Conservation (phyloP, 2,113 vertebrate species). For the Choloepus hoffmanni region DNA sequence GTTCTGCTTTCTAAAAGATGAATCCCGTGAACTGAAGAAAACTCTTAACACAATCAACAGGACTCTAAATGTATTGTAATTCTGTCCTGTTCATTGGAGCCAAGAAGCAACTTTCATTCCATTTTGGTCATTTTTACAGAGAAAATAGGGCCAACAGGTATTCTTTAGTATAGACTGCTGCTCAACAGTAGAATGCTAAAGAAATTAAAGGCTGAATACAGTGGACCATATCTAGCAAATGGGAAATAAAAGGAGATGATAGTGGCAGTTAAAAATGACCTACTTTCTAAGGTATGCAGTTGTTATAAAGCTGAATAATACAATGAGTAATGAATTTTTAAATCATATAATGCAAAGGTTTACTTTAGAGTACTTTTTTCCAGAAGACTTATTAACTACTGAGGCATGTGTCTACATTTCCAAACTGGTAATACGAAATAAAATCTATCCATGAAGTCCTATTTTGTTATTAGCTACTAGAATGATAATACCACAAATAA, state of each 20-base stretch:
- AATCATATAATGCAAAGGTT: constrained; percentile 9
- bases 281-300: not conserved
- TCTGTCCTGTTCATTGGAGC: constrained; percentile 77
- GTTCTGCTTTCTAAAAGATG: constrained; percentile 78
- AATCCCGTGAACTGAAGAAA: constrained; percentile 75
- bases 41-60: constrained; percentile 74
- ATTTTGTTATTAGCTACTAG: constrained; percentile 44
- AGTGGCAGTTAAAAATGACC: not conserved
- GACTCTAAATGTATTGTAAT: constrained; percentile 72
- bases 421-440: not conserved
- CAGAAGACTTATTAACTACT: not conserved
- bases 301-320: not conserved
- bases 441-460: not conserved
- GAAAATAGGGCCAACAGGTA: constrained; percentile 49
- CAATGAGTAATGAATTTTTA: not conserved
- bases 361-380: not conserved
- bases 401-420: not conserved
- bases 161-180: constrained; percentile 64
- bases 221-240: constrained; percentile 54
- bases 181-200: constrained; percentile 64
- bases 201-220: constrained; percentile 53
- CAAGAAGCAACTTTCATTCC: constrained; percentile 74
- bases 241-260: not conserved
- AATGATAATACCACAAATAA: not conserved
- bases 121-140: constrained; percentile 70